Conservation (phyloP, 2,797 vertebrate species). For the Menidia menidia region DNA sequence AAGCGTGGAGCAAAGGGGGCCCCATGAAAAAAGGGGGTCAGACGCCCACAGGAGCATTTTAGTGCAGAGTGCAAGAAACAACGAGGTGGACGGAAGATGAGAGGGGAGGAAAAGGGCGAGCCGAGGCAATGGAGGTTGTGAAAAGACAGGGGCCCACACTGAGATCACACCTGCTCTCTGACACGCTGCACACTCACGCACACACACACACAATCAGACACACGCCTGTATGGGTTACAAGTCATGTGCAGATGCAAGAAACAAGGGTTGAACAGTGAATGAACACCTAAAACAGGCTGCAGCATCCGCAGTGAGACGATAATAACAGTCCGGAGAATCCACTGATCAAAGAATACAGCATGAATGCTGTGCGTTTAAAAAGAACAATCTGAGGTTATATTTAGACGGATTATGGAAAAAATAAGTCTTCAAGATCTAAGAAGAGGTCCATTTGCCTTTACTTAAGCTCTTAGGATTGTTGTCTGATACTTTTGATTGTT, state of each 20-base stretch:
- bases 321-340: background rate
- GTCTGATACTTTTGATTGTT: too few relatives aligned
- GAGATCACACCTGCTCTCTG: constrained; percentile 72
- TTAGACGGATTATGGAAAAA: too few relatives aligned
- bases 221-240: constrained; percentile 34
- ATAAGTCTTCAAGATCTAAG: too few relatives aligned
- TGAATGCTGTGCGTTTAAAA: background rate
- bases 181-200: constrained; percentile 32
- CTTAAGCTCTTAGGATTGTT: too few relatives aligned
- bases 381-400: background rate
- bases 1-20: constrained; percentile 76
- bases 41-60: constrained; percentile 71
- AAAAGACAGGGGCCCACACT: constrained; percentile 72
- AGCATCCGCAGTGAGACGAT: background rate
- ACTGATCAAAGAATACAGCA: background rate
- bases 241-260: constrained; percentile 40
- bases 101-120: constrained; percentile 61
- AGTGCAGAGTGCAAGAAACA: constrained; percentile 66
- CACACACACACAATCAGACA: constrained; percentile 17
- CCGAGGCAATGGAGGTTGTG: constrained; percentile 58
- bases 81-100: constrained; percentile 72
- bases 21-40: constrained; percentile 72
- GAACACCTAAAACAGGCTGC: constrained; percentile 22
- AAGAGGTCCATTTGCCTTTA: too few relatives aligned
- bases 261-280: constrained; percentile 28